phyloP scores from a whole-genome alignment of 2,113 vertebrate genomes.

The Sapajus apella region DNA sequence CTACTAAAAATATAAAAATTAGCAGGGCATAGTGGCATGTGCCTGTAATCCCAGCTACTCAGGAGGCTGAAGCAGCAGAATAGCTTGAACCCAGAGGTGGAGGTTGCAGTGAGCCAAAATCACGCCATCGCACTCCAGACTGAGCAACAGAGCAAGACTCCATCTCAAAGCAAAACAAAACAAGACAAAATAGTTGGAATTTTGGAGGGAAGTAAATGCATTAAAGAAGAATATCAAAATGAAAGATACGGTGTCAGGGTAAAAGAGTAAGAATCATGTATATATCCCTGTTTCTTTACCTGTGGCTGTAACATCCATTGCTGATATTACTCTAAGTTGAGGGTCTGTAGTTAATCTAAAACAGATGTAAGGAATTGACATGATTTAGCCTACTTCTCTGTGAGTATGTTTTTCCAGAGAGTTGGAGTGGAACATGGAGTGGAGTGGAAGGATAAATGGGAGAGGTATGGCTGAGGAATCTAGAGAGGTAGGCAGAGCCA shows the following conservation, averaged over 20 bases:
- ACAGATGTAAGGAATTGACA: neutral
- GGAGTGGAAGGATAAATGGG: too few species aligned
- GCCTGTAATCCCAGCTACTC: too few species aligned
- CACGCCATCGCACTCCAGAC: too few species aligned
- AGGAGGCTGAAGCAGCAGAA: too few species aligned
- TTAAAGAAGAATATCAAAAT: neutral
- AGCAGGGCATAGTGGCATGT: too few species aligned
- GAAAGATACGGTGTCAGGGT: neutral
- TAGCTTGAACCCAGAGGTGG: too few species aligned
- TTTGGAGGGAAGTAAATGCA: neutral
- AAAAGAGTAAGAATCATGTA: neutral
- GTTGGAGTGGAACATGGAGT: neutral
- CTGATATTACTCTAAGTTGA: neutral
- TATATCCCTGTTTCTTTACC: neutral
- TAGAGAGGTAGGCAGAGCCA: neutral
- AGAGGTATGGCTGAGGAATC: neutral
- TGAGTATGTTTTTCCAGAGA: neutral
- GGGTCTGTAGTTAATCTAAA: neutral
- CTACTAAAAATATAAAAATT: too few species aligned
- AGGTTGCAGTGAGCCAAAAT: too few species aligned
- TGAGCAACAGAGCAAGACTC: too few species aligned
- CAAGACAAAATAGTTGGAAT: neutral
- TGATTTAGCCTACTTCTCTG: neutral
- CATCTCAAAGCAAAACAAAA: neutral
- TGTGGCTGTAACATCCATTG: neutral